Evolutionary conservation across 2,797 vertebrate genomes (phyloP).

Genomic region (Stomatorhinus walkeri): DNA sequence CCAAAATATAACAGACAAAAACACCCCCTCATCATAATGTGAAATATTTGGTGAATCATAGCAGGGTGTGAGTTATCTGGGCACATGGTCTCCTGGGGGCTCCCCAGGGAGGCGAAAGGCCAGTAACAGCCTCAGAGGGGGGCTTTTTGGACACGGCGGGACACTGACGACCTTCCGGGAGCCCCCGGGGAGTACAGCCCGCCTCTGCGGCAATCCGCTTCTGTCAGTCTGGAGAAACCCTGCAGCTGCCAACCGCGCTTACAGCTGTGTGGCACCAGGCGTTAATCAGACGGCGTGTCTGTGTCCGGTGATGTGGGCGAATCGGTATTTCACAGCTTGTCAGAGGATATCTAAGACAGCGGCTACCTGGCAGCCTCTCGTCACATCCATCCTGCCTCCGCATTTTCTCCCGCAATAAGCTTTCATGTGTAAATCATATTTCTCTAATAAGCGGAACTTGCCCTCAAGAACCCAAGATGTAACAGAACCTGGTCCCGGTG

Average conservation of each 20-base stretch:
- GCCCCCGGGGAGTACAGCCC: constrained; percentile 38
- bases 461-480: constrained; percentile 1
- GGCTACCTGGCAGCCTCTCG: constrained; percentile 60
- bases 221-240: constrained; percentile 47
- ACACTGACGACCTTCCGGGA: background rate
- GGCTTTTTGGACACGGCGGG: background rate
- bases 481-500: background rate
- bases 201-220: constrained; percentile 50
- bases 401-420: constrained; percentile 44
- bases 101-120: constrained; percentile 50
- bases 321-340: constrained; percentile 76
- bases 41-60: background rate
- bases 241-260: constrained; percentile 71
- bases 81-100: constrained; percentile 49
- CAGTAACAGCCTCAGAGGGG: constrained; percentile 28
- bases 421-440: constrained; percentile 62
- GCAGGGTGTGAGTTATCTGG: background rate
- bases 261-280: constrained; percentile 70
- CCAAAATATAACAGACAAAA: constrained; percentile 24
- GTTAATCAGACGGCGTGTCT: constrained; percentile 73
- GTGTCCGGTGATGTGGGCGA: constrained; percentile 70
- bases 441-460: background rate
- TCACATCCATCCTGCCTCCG: background rate
- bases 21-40: constrained; percentile 6
- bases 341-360: constrained; percentile 63